Conservation (phyloP, 1,140 invertebrate species). For the Hormaphis cornu region DNA sequence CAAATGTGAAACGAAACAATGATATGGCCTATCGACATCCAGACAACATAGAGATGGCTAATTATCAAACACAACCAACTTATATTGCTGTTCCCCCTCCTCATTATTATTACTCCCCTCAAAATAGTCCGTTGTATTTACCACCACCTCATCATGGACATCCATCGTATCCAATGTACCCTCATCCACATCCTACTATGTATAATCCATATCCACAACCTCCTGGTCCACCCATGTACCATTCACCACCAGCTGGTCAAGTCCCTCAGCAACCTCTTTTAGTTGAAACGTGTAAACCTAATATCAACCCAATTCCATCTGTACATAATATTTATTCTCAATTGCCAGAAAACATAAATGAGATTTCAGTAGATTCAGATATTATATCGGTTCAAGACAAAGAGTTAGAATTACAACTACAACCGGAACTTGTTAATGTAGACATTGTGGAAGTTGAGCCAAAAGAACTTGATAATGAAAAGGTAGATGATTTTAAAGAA, state of each 20-base stretch:
- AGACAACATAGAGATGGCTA: constrained; percentile 27
- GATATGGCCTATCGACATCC: constrained; percentile 20
- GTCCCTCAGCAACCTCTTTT: constrained; percentile 27
- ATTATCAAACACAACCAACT: constrained; percentile 19
- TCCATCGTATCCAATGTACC: constrained; percentile 22
- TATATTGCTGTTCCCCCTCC: constrained; percentile 20
- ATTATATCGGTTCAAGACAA: not conserved
- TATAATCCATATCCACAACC: constrained; percentile 26
- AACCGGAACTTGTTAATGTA: not conserved
- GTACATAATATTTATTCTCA: constrained; percentile 26
- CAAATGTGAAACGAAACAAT: constrained; percentile 22
- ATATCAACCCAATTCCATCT: constrained; percentile 11
- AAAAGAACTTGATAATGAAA: not conserved
- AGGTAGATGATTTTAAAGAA: not conserved
- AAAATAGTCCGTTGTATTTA: constrained; percentile 30
- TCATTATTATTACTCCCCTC: constrained; percentile 25
- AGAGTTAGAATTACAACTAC: not conserved
- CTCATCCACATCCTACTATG: constrained; percentile 25
- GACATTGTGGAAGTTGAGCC: not conserved
- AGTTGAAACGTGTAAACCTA: constrained; percentile 25
- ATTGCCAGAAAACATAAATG: constrained; percentile 11
- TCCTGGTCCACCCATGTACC: constrained; percentile 10
- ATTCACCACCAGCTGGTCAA: constrained; percentile 18
- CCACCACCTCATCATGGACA: constrained; percentile 17
- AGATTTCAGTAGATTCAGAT: not conserved